phyloP scores from a whole-genome alignment of 2,888 invertebrate species.

The Nephrotoma appendiculata region DNA sequence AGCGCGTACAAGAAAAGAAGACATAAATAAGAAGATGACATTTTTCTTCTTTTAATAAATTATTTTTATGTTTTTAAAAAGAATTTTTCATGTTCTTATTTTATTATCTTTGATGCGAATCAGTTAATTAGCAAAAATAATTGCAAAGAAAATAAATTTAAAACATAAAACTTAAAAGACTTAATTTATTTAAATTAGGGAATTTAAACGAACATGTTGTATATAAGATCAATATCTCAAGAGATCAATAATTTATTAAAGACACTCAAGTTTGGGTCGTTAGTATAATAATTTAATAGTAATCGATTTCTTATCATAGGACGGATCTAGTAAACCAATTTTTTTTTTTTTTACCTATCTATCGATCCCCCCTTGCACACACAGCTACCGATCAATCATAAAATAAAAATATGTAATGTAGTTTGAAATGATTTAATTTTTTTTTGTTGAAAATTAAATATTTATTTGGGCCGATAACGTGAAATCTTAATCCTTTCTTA shows the following conservation, averaged over 20 bases:
- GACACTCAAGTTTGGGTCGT: background rate
- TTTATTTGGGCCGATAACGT: background rate
- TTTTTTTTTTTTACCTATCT: background rate
- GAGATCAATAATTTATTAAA: background rate
- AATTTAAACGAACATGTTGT: background rate
- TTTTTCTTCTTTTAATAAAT: background rate
- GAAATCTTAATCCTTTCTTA: background rate
- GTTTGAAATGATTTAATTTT: background rate
- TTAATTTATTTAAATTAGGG: background rate
- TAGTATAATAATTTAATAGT: background rate
- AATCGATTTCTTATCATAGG: background rate
- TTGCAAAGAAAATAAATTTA: background rate
- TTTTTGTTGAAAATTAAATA: background rate
- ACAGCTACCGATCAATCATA: background rate
- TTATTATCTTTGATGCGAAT: constrained; percentile 12
- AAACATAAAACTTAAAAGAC: background rate
- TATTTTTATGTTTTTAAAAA: background rate
- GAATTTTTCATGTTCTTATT: background rate
- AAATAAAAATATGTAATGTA: background rate
- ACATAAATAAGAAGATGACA: background rate
- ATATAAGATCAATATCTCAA: background rate
- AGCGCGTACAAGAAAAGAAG: background rate
- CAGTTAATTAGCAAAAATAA: constrained; percentile 11
- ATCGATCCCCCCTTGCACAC: background rate
- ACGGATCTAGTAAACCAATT: background rate